Evolutionary conservation across 2,888 invertebrate genomes (phyloP), one percentile per base, ranked within the genome.

Genomic region (Mechanitis mazaeus): DNA sequence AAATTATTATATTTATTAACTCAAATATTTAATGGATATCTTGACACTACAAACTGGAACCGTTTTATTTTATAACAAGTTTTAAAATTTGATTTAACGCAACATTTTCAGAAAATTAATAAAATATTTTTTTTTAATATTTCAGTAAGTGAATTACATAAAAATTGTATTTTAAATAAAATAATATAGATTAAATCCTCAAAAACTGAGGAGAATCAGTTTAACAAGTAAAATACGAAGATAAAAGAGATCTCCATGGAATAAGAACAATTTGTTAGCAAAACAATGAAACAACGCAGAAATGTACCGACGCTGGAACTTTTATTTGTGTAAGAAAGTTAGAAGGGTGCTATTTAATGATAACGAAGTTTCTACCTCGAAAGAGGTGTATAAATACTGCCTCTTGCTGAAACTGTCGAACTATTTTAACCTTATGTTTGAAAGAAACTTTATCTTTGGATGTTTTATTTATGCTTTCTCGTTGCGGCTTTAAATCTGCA

Each of bases 341-440:
- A 65, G 66, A 70, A 71, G 72, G 72, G 74, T 75, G 74, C 68
- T 75, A 72, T 72, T 75, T 74, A 73, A 69, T 69, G 78, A 76
- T 76, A 78, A 73, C 70, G 66, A 73, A 74, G 68, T 75, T 74
- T 64, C 65, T 65, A 58, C 60, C 64, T 69, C 66, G 63, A 59
- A 55, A 64, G 60, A 64, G 58, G 54, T 46, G 28, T 11, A 46
- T 60, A 54, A 53, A 59, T 58, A 55, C 42, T 55, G 55, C 53
- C 55, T 58, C 50, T 56, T 57, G 53, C 53, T 45, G 45, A 59
- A 59, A 60, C 38, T 60, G 55, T 55, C 46, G 45, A 47, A 50
- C 55, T 55, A 50, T 55, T 45, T 55, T 55, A 60, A 60, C 55
- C 55, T 45, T 45, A 60, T 60, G 56, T 50, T 31, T 50, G 50